phyloP scores from a whole-genome alignment of 2,113 vertebrate genomes.

The Gambusia affinis region DNA sequence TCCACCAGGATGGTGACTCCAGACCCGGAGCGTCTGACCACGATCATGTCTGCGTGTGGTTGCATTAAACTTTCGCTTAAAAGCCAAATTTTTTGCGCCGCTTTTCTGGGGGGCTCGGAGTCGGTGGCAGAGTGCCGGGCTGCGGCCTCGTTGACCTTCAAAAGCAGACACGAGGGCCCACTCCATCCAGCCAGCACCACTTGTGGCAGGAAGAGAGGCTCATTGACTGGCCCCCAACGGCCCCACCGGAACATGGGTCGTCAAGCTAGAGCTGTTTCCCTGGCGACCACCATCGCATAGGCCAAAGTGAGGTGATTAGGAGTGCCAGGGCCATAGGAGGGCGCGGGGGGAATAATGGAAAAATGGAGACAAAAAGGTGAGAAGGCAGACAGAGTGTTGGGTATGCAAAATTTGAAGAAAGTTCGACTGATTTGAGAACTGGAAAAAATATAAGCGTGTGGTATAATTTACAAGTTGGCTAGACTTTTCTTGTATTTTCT shows the following conservation, averaged over 20 bases:
- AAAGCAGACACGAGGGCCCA: conserved; percentile 72
- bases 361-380: conserved; percentile 31
- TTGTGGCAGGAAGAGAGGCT: conserved; percentile 80
- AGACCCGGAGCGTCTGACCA: conserved; percentile 23
- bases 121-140: conserved; percentile 68
- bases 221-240: conserved; percentile 79
- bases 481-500: not conserved
- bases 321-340: not conserved
- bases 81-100: conserved; percentile 30
- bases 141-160: conserved; percentile 79
- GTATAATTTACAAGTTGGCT: not conserved
- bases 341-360: conserved; percentile 10
- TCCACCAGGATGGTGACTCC: conserved; percentile 21
- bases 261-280: conserved; percentile 72
- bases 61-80: conserved; percentile 42
- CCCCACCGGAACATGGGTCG: conserved; percentile 69
- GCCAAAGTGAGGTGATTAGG: conserved; percentile 35
- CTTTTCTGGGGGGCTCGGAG: conserved; percentile 41
- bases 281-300: conserved; percentile 59
- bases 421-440: not conserved
- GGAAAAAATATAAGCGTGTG: not conserved
- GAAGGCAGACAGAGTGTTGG: conserved; percentile 13
- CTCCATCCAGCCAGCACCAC: conserved; percentile 73
- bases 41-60: conserved; percentile 14
- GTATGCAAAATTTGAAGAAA: not conserved